Base-by-base conservation (phyloP, 2,113 vertebrate genomes). In the Zosterops pallidus region DNA sequence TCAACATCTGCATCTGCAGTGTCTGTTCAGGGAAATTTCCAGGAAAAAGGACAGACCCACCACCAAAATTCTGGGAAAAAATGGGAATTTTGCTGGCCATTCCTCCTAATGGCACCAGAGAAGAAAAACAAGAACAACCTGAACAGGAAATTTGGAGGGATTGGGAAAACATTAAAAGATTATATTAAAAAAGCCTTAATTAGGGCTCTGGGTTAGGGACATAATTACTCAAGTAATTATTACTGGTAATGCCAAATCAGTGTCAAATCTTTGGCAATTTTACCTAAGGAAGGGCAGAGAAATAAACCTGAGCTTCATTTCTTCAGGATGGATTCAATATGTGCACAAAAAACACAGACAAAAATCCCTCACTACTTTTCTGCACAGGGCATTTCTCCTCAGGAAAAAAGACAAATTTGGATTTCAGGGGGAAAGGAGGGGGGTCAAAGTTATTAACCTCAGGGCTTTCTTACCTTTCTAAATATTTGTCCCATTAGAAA, bases 401-500 rank as follows among this genome's bases (percentile, higher is more conserved):
- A 42, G 49, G 53, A 49, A 31, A 85, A 86, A 68, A 72, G 13
- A 33, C 12, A 83, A 90, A 13, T 55, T 63, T 65, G 84, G 70
- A 85, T 52, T 83, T 86, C 23, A 25, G 8, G 46, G 78, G 57
- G 8, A 75, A 79, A 75, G 59, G 41, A 35, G 3, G 33, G 89
- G 90, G 76, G n/a, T 94, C 76, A 90, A 95, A 84, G 65, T 92
- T 78, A 91, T 94, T 87, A 95, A 91, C 95, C 96, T 94, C 89
- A 95, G 88, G 87, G 41, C 93, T 94, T 94, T 95, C 97, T 97
- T 97, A 97, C 96, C 96, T 97, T 97, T 97, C 96, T 96, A 97
- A 96, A 96, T 96, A 97, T 96, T 96, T 97, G 95, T 97, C 89
- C 96, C 94, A 89, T 97, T 97, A 97, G 97, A 96, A 97, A 96